Evolutionary conservation across 1,140 invertebrate genomes (phyloP), one percentile per base, ranked within the genome.

Genomic region (Cotesia typhae): DNA sequence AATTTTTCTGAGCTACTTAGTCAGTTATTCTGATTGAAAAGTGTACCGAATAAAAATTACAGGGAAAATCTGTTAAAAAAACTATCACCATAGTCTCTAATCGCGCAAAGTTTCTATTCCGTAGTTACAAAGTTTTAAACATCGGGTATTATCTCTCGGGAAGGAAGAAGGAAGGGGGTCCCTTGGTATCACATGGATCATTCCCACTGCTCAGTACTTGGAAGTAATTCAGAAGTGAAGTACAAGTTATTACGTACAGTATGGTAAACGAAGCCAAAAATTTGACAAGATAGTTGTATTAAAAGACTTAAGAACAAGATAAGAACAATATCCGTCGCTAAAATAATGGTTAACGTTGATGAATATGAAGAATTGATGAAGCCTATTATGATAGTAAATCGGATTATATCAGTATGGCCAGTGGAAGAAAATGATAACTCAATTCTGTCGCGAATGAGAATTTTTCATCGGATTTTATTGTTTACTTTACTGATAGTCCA

Each of bases 301-400:
- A 17, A 20, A n/a, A 57, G 53, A 28, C 28, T 12, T 28, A 28
- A 28, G 28, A 28, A 3, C 28, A 28, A 28, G 28, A 61, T 61
- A 28, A 28, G 12, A 3, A 9, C 20, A 9, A 65, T 10, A 14
- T 9, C n/a, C 6, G 12, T 47, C n/a, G 7, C n/a, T 65, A n/a
- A 37, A 36, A 41, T 28, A 53, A 51, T 65, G 63, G 35, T 9
- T 5, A 28, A 17, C 12, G 17, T 67, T 17, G 12, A 20, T 53
- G 78, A 82, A 38, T 82, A 77, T 69, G 67, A 82, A 6, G 17
- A 67, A 4, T 37, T 81, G 5, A 80, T 82, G 3, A 74, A 10
- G 53, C 79, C 80, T 3, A 51, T 81, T 14, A 71, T 41, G 59
- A 20, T 75, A 1, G 59, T 69, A 3, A 61, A 47, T 1, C 73